Evolutionary conservation across 1,140 invertebrate genomes (phyloP), one percentile per base, ranked within the genome.

Genomic region (Cyphomyrmex costatus): DNA sequence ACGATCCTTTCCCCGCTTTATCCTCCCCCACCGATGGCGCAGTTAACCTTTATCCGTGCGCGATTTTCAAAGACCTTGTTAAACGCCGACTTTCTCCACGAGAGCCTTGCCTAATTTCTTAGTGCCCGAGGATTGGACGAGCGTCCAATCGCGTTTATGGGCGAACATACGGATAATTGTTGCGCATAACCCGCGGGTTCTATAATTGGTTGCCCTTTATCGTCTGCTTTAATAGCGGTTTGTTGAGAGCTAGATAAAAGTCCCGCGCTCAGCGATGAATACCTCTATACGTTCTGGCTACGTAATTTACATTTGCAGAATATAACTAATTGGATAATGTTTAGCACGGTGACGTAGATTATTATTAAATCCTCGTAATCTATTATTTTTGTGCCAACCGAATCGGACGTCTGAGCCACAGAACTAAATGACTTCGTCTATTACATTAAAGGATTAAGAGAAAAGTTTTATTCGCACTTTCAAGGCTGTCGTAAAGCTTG

Each of bases 1-100:
- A 90, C 89, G 89, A 90, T 86, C 86, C 89, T 90, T 90, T 90
- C 89, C 89, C 89, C 83, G 56, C 85, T 88, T 90, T 90, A 86
- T 60, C 51, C 63, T 66, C 30, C 73, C 61, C 51, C 66, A 24
- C 42, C 79, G 61, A 19, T 70, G 46, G 27, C 16, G 83, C 78
- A 49, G 89, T 88, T 90, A 86, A 90, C 89, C 89, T 90, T 90
- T 90, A 90, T 90, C 63, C 80, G 36, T 71, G 56, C 61, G 88
- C 85, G 87, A 86, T 90, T 90, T 90, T 90, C 88, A 88, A 86
- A 85, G 21, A 60, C 86, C 89, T 90, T 77, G 80, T 86, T 88
- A 78, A 56, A 79, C 61, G 85, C 36, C 42, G 56, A 86, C 89
- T 88, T 90, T 90, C 88, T 86, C 86, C 65, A 68, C 51, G 63